A percentile compares a stretch with the other conserved stretches of the same genome.
Conservation (phyloP, 2,888 invertebrate genomes). For the Drosophila monieri region DNA sequence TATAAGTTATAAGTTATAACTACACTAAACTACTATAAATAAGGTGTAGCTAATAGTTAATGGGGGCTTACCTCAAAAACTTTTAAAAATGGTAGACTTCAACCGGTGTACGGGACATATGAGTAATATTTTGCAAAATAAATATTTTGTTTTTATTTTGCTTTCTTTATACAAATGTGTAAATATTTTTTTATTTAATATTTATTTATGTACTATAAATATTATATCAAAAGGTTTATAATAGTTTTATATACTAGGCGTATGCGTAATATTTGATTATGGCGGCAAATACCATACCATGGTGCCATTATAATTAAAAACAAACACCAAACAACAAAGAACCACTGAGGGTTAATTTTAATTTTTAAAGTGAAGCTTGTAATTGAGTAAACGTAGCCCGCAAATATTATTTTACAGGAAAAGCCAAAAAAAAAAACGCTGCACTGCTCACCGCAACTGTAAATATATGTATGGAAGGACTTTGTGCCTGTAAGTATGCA, state of each 20-base stretch:
- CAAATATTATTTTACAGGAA: background rate
- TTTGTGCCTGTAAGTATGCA: conserved; percentile 30
- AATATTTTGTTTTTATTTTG: too few relatives aligned
- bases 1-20: too few relatives aligned
- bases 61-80: too few relatives aligned
- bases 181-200: background rate
- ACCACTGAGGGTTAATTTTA: background rate
- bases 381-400: background rate
- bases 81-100: background rate
- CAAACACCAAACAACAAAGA: background rate
- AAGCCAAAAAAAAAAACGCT: background rate
- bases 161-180: too few relatives aligned
- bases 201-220: background rate
- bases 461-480: conserved; percentile 2
- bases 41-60: too few relatives aligned
- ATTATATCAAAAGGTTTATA: background rate
- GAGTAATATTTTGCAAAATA: background rate
- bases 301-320: background rate
- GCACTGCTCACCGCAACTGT: conserved; percentile 8
- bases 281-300: background rate
- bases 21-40: too few relatives aligned
- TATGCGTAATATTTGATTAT: background rate
- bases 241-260: background rate
- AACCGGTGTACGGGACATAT: background rate
- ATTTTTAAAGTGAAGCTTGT: background rate